phyloP scores from a whole-genome alignment of 2,113 vertebrate species.

The Hippopotamus amphibius region DNA sequence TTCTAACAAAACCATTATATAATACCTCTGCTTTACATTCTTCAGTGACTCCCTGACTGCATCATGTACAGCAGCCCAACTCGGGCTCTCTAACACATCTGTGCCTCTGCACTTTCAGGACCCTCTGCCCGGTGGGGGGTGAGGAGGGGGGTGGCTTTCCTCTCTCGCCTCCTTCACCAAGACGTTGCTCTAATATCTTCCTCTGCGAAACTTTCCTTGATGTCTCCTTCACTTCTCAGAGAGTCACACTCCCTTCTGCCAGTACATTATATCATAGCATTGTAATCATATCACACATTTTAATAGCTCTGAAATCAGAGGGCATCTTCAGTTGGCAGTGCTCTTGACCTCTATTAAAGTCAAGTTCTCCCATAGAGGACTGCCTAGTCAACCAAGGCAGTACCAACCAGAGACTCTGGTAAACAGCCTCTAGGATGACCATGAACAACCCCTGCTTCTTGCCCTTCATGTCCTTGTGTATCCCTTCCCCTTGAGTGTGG shows the following conservation, averaged over 20 bases:
- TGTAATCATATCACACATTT: not conserved
- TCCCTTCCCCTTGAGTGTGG: not conserved
- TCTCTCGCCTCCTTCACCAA: not conserved
- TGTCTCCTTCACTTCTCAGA: not conserved
- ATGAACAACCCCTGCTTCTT: not conserved
- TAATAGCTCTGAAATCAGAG: not conserved
- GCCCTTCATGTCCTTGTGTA: not conserved
- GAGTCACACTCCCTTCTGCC: not conserved
- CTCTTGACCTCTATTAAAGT: not conserved
- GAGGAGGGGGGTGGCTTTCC: not conserved
- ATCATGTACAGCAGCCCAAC: too few relatives aligned
- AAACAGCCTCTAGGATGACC: not conserved
- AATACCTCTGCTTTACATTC: not conserved
- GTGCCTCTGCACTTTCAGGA: not conserved
- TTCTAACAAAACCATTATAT: not conserved
- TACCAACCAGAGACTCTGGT: not conserved
- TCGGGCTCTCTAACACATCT: not conserved
- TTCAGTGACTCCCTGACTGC: not conserved
- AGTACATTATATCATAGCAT: not conserved
- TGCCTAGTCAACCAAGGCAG: not conserved
- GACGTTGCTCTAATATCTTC: not conserved
- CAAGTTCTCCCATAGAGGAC: not conserved
- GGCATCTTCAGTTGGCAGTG: not conserved
- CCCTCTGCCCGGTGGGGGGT: not conserved
- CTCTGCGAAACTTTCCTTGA: not conserved